These are phyloP conservation scores for Tangachromis dhanisi DNA, from an alignment of 2,113 vertebrate species.

Conservation along the genomic window DNA sequence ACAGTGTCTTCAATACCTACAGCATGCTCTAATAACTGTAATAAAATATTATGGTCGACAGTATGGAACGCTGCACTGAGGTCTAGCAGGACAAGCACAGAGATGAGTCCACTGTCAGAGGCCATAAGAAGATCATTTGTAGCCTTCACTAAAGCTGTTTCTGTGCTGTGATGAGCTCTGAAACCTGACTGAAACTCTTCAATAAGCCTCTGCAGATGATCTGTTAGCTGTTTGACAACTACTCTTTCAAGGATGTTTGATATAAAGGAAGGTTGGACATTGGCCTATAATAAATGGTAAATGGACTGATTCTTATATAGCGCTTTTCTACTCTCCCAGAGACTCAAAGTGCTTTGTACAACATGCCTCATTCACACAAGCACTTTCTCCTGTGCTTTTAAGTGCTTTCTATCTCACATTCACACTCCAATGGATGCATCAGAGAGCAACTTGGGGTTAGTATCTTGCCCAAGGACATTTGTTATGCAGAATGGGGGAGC, in stretches of 20 bases:
- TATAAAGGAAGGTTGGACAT: neutral
- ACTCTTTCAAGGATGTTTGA: neutral
- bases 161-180: neutral
- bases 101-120: neutral
- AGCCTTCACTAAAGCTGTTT: neutral
- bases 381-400: neutral
- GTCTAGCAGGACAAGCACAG: neutral
- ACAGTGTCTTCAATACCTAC: rapidly evolving
- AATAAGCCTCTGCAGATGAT: neutral
- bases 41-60: rapidly evolving
- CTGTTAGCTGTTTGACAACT: neutral
- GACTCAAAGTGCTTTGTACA: neutral
- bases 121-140: neutral
- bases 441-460: neutral
- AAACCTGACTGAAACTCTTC: neutral
- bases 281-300: neutral
- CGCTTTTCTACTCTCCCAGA: neutral
- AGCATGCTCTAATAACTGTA: rapidly evolving
- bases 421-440: neutral
- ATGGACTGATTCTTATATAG: neutral
- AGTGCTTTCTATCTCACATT: neutral
- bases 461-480: neutral
- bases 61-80: rapidly evolving
- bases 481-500: neutral
- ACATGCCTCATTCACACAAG: neutral